Evolutionary conservation across 92 coral and sea anemone species (phyloP).

Genomic region (Bergia sp.): DNA sequence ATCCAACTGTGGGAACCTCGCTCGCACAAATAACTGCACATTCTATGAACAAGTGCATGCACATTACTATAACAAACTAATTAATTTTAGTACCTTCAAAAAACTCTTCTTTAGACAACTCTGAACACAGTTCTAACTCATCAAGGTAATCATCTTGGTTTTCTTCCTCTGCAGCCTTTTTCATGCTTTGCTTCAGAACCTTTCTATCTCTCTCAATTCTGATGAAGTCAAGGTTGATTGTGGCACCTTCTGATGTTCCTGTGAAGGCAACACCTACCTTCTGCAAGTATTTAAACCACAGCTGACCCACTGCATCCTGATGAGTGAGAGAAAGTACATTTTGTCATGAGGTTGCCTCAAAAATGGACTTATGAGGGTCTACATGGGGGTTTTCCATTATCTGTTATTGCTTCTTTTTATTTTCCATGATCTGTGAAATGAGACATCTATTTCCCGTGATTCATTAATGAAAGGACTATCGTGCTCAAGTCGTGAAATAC

Average conservation of each 20-base stretch:
- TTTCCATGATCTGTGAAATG: too few relatives aligned
- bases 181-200: constrained; percentile 27
- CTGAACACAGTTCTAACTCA: constrained; percentile 83
- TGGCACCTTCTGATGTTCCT: constrained; percentile 27
- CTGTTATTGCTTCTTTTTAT: too few relatives aligned
- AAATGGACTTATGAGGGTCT: not conserved
- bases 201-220: constrained; percentile 6
- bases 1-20: too few relatives aligned
- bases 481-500: too few relatives aligned
- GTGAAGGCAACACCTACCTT: constrained; percentile 67
- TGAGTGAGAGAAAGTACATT: not conserved
- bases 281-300: constrained; percentile 87
- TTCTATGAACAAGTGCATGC: too few relatives aligned
- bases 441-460: too few relatives aligned
- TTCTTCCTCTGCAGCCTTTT: constrained; percentile 20
- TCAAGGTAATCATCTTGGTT: constrained; percentile 44
- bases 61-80: too few relatives aligned
- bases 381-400: too few relatives aligned
- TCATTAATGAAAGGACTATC: too few relatives aligned
- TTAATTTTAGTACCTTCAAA: constrained; percentile 57
- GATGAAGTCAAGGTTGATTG: not conserved
- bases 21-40: too few relatives aligned
- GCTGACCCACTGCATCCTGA: constrained; percentile 88
- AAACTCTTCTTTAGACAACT: constrained; percentile 74
- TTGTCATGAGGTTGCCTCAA: not conserved